Evolutionary conservation across 2,888 invertebrate species (phyloP), one percentile per base, ranked within the genome.

Genomic region (Hymenopus coronatus): DNA sequence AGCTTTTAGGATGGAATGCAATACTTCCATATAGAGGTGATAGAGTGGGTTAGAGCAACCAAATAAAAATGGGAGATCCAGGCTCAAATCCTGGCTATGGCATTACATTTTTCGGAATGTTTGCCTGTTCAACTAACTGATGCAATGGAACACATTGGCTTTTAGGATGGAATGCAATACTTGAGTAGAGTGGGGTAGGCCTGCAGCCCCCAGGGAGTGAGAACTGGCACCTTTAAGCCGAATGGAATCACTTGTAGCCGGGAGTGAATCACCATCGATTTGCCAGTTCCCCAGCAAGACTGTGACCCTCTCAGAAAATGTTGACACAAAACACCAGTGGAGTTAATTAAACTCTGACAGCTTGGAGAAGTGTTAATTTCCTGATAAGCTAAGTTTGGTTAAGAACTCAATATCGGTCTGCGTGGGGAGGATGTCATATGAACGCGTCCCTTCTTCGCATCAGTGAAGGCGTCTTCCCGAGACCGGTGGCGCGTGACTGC

Each of bases 321-420:
- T 92, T 92, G 92, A 92, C 92, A 92, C 92, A 92, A 92, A 92
- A 92, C 91, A 91, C 90, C 91, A 91, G 91, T 91, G 91, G 92
- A 92, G 91, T 92, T 92, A 92, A 92, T 92, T 92, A 92, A 92
- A 92, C 89, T 89, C 89, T 70, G 54, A 70, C 54, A 70, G 92
- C 89, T 89, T 46, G 46, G 86, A 89, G 89, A 93, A 92, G 92
- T 93, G 93, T 92, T 93, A 92, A 92, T 92, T 92, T 92, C 92
- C 92, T 92, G 93, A 93, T 93, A 93, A 92, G 82, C 85, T 54
- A 83, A 87, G 87, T 87, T 89, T 89, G 89, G 89, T 89, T 89
- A 89, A 89, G 87, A 89, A 89, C 85, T 86, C 89, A 89, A 89
- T 89, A 89, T 89, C 89, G 87, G 89, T 82, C 87, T 28, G 81